Conservation (phyloP, 1,140 invertebrate species). For the Eufriesea mexicana region DNA sequence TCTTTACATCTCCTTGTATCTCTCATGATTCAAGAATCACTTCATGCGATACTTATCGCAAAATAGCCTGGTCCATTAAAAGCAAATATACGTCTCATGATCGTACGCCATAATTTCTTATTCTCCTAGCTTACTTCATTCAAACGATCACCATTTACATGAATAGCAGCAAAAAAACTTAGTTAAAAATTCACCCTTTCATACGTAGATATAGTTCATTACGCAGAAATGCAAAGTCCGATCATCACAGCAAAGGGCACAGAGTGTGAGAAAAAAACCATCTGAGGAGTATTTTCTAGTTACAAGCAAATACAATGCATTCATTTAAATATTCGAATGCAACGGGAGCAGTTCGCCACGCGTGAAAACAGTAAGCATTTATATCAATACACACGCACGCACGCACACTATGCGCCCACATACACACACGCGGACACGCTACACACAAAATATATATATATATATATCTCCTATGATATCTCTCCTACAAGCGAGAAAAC, state of each 20-base stretch:
- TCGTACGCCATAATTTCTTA: neutral
- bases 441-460: too few species aligned
- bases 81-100: neutral
- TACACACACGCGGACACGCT: too few species aligned
- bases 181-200: neutral
- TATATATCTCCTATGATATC: slow-evolving; percentile 39
- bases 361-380: slow-evolving; percentile 37
- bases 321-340: slow-evolving; percentile 37
- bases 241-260: slow-evolving; percentile 39
- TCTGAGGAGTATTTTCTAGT: slow-evolving; percentile 30
- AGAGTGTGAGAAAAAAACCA: slow-evolving; percentile 4
- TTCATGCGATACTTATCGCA: neutral
- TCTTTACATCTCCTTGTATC: neutral
- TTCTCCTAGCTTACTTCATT: neutral
- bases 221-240: slow-evolving; percentile 34
- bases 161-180: neutral
- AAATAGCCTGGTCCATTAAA: neutral
- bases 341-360: slow-evolving; percentile 14
- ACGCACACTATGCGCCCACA: too few species aligned
- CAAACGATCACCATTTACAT: neutral
- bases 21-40: neutral
- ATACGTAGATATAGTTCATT: slow-evolving; percentile 7
- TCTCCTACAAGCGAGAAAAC: slow-evolving; percentile 34
- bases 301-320: slow-evolving; percentile 36
- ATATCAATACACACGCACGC: slow-evolving; percentile 2